Base-by-base conservation (phyloP, 1,140 invertebrate genomes). In the Drosophila malerkotliana region DNA sequence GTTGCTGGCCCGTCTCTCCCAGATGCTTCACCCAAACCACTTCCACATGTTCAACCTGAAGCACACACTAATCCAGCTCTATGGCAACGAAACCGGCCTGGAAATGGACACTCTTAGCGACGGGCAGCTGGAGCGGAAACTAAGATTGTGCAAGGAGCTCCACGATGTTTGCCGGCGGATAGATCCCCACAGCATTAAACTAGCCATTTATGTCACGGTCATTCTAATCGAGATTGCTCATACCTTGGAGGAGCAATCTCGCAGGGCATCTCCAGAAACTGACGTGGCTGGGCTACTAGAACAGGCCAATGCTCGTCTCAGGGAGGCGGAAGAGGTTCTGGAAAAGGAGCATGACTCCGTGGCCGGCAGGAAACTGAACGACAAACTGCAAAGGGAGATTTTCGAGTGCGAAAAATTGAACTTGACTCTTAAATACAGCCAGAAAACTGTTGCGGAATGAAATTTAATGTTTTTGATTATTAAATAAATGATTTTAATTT, bases 11-110 rank as follows among this genome's bases (percentile, higher is more conserved):
- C 95, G 95, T 47, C 82, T 96, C 15, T 92, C 93, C 21, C 94
- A 93, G 21, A 94, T 96, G 74, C 92, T 97, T 41, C 96, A 97
- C 92, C 94, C 94, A 0, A 95, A 96, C 84, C 96, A 97, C 91
- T 97, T 96, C 90, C 96, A 96, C 79, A 94, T 96, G 67, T 96
- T 96, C 76, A 94, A 95, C 3, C 93, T 97, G 10, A 95, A 96
- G 77, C 97, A 97, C 91, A 96, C 96, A 0, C 91, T 97, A 34
- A 93, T 97, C 15, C 96, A 97, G 81, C 82, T 97, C 4, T 96
- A 95, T 82, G 95, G 95, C 10, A 93, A 94, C 64, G 94, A 95
- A 71, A 90, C 92, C 18, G 94, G 93, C 24, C 94, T 94, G 73
- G 92, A 93, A 55, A 88, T 93, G n/a, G 72, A 88, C n/a, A 84